Evolutionary conservation across 2,888 invertebrate species (phyloP).

Genomic region (Sturmia bella): DNA sequence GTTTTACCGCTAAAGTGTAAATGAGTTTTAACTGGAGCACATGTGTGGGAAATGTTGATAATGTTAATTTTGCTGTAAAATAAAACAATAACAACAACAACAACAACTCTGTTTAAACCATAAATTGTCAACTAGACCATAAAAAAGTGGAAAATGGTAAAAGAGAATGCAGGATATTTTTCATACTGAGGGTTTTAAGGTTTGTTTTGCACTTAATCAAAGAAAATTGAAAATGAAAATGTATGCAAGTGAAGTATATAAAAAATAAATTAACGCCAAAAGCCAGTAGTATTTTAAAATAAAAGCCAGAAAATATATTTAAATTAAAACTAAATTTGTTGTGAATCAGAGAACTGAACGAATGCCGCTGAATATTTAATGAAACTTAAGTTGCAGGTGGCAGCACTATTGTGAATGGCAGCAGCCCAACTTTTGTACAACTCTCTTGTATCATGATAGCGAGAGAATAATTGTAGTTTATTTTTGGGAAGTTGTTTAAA

Average conservation of each 20-base stretch:
- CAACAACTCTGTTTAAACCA: constrained; percentile 10
- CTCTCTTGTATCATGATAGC: too few species aligned
- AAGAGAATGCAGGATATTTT: background rate
- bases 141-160: constrained; percentile 43
- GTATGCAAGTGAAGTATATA: background rate
- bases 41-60: constrained; percentile 39
- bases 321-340: background rate
- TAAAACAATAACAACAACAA: constrained; percentile 36
- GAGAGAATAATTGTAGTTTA: too few species aligned
- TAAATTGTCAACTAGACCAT: constrained; percentile 63
- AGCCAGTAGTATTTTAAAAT: background rate
- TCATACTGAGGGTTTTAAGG: constrained; percentile 22
- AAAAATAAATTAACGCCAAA: background rate
- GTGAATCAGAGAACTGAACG: too few species aligned
- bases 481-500: too few species aligned
- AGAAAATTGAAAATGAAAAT: background rate
- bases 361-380: background rate
- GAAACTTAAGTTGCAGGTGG: too few species aligned
- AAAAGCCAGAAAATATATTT: background rate
- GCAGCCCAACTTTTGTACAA: too few species aligned
- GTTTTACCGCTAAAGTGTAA: constrained; percentile 1
- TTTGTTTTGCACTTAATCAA: constrained; percentile 8
- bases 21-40: constrained; percentile 22
- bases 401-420: too few species aligned
- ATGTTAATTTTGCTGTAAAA: constrained; percentile 45